These are phyloP conservation scores for Drosophila neotestacea DNA, from an alignment of 2,888 invertebrate genomes.

Conservation along the genomic window DNA sequence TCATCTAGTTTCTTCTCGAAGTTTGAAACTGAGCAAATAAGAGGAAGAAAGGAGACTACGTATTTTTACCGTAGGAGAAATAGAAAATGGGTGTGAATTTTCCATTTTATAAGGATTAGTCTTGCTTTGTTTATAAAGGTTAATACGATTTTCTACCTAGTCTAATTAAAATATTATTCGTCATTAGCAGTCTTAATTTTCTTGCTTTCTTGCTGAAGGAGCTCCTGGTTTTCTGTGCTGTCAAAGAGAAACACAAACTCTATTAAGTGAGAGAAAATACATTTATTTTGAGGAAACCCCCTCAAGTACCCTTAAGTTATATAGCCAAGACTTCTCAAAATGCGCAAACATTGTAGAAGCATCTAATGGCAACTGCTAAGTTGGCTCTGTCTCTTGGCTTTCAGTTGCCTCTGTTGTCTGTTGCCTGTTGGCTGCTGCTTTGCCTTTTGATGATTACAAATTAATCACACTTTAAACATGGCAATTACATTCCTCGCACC, in stretches of 20 bases:
- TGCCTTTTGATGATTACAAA: conserved; percentile 79
- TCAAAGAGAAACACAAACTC: conserved; percentile 17
- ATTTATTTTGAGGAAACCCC: conserved; percentile 18
- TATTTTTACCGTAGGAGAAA: too few relatives aligned
- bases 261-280: conserved; percentile 32
- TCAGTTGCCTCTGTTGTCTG: conserved; percentile 15
- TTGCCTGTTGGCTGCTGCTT: conserved; percentile 51
- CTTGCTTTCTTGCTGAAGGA: too few relatives aligned
- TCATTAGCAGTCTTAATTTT: too few relatives aligned
- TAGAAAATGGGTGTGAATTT: too few relatives aligned
- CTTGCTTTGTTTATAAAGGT: too few relatives aligned
- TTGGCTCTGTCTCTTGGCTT: conserved; percentile 9
- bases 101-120: too few relatives aligned
- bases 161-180: too few relatives aligned
- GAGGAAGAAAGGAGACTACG: too few relatives aligned
- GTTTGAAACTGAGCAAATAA: too few relatives aligned
- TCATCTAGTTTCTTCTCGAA: too few relatives aligned
- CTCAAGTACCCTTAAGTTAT: conserved; percentile 36
- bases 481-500: conserved; percentile 68
- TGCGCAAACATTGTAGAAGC: conserved; percentile 59
- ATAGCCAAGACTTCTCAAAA: conserved; percentile 28
- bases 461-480: conserved; percentile 81
- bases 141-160: too few relatives aligned
- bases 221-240: too few relatives aligned
- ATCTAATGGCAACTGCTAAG: conserved; percentile 36